Percentiles rank a stretch among this genome's conserved stretches.
phyloP scores from a whole-genome alignment of 1,140 invertebrate species.

The Cotesia vestalis region DNA sequence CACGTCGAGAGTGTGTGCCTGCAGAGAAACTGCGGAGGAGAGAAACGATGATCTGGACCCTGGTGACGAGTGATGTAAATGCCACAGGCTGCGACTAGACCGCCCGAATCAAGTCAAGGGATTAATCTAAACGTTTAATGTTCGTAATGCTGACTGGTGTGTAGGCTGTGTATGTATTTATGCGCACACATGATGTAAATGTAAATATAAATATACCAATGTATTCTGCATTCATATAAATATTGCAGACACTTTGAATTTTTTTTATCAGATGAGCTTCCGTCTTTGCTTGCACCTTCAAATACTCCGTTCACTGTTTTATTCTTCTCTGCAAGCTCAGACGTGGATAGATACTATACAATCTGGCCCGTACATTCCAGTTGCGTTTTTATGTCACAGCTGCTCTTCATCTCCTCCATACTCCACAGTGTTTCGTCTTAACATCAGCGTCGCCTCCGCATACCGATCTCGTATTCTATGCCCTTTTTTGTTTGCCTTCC shows the following conservation, averaged over 20 bases:
- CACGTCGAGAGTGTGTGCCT: background rate
- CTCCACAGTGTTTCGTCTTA: background rate
- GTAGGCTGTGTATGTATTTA: background rate
- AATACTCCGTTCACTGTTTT: background rate
- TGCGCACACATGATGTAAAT: background rate
- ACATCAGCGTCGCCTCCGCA: constrained; percentile 24
- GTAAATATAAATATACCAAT: background rate
- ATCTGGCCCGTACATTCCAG: constrained; percentile 35
- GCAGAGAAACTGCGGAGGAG: background rate
- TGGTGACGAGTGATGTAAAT: constrained; percentile 8
- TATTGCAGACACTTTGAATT: constrained; percentile 13
- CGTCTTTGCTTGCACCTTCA: background rate
- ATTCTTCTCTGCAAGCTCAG: constrained; percentile 34
- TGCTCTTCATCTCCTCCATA: constrained; percentile 22
- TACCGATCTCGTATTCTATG: constrained; percentile 5
- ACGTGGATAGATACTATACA: background rate
- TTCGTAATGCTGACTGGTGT: constrained; percentile 27
- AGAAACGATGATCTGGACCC: constrained; percentile 1
- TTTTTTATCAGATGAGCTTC: constrained; percentile 18
- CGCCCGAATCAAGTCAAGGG: constrained; percentile 10
- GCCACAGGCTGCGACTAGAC: background rate
- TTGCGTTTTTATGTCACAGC: constrained; percentile 38
- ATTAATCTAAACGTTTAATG: constrained; percentile 35
- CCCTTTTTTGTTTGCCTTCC: constrained; percentile 25
- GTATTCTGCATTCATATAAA: background rate